Evolutionary conservation across 2,888 invertebrate species (phyloP).

Genomic region (Phaedon cochleariae): DNA sequence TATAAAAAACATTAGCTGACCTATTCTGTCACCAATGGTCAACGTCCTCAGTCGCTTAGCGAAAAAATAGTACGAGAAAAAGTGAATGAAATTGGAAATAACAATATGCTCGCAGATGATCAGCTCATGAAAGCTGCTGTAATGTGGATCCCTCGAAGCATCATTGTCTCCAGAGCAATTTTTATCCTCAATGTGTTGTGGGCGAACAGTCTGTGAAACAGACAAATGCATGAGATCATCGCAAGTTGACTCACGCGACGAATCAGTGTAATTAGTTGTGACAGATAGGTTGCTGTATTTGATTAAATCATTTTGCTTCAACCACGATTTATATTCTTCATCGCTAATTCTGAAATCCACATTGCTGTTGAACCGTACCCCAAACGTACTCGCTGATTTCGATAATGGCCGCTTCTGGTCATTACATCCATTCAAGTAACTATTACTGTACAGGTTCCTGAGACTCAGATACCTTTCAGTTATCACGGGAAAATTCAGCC

Average conservation of each 20-base stretch:
- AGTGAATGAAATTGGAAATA: slow-evolving; percentile 28
- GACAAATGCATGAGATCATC: not conserved
- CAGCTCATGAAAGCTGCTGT: slow-evolving; percentile 16
- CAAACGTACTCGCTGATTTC: not conserved
- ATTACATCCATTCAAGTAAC: slow-evolving; percentile 10
- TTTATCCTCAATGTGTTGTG: not conserved
- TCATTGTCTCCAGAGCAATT: not conserved
- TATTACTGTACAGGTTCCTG: slow-evolving; percentile 23
- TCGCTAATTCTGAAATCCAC: slow-evolving; percentile 28
- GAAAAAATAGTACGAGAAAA: slow-evolving; percentile 16
- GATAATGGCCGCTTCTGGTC: not conserved
- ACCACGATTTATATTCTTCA: slow-evolving; percentile 35
- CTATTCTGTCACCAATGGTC: slow-evolving; percentile 24
- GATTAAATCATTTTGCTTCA: slow-evolving; percentile 31
- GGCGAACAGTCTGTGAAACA: not conserved
- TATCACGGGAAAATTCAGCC: not conserved
- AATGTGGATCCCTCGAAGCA: not conserved
- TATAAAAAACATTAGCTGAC: slow-evolving; percentile 32
- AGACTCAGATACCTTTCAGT: slow-evolving; percentile 25
- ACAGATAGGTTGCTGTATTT: slow-evolving; percentile 27
- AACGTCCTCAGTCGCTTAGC: slow-evolving; percentile 17
- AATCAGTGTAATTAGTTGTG: slow-evolving; percentile 20
- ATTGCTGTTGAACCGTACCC: slow-evolving; percentile 21
- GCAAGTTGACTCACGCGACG: slow-evolving; percentile 1
- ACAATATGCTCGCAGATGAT: slow-evolving; percentile 35